Conservation (phyloP, 92 coral and sea anemone genomes). For the Hydrozoanthus gracilis region DNA sequence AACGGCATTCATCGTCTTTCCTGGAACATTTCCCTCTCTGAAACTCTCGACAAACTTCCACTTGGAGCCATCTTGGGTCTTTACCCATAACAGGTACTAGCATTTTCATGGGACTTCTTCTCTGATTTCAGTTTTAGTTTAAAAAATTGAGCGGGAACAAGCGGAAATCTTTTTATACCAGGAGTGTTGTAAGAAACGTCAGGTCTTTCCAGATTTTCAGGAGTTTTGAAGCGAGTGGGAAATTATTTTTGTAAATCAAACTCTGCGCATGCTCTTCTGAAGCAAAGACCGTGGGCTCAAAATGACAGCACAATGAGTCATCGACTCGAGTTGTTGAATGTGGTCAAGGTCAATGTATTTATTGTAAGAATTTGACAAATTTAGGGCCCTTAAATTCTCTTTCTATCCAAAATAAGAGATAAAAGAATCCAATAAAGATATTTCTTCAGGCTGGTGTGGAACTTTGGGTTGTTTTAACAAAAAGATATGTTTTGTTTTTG, state of each 20-base stretch:
- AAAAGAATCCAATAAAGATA: background rate
- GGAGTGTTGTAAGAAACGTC: slow-evolving; percentile 57
- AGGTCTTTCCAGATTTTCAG: slow-evolving; percentile 70
- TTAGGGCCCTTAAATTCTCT: background rate
- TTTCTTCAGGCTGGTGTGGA: background rate
- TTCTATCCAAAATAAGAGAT: background rate
- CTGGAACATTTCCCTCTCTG: slow-evolving; percentile 99
- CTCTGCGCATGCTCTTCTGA: slow-evolving; percentile 74
- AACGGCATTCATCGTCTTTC: slow-evolving; percentile 95
- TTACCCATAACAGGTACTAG: slow-evolving; percentile 95
- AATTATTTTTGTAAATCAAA: slow-evolving; percentile 64
- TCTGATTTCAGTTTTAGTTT: slow-evolving; percentile 13
- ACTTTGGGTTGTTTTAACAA: background rate
- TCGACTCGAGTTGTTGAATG: slow-evolving; percentile 53
- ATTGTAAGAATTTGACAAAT: background rate
- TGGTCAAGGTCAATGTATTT: slow-evolving; percentile 41
- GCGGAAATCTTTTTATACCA: slow-evolving; percentile 55
- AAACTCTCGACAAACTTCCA: slow-evolving; percentile 99
- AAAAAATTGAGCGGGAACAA: slow-evolving; percentile 41
- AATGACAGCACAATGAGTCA: slow-evolving; percentile 95
- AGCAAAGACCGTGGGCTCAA: slow-evolving; percentile 81
- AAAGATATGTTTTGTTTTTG: slow-evolving; percentile 14
- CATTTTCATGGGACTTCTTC: slow-evolving; percentile 76
- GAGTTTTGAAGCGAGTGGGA: slow-evolving; percentile 67
- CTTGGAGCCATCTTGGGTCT: slow-evolving; percentile 99